A percentile compares a stretch with the other conserved stretches of the same genome.
Evolutionary conservation across 1,140 invertebrate genomes (phyloP).

Genomic region (Eciton burchellii): DNA sequence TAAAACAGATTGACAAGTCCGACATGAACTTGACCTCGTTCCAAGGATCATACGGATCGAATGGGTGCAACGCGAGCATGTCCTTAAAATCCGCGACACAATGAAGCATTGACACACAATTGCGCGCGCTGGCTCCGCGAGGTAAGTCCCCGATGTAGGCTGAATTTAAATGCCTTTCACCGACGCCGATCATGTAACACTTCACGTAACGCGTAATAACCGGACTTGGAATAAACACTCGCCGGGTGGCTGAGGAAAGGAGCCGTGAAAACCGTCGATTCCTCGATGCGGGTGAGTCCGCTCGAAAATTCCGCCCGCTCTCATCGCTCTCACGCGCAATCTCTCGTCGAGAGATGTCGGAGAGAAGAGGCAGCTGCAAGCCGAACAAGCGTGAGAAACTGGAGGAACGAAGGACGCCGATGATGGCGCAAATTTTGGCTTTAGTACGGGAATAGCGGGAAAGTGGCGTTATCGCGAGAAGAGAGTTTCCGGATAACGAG

Average conservation of each 20-base stretch:
- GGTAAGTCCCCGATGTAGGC: constrained; percentile 3
- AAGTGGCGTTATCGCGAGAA: constrained; percentile 62
- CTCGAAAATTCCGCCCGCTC: background rate
- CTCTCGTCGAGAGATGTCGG: constrained; percentile 1
- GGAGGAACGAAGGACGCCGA: constrained; percentile 31
- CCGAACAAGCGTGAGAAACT: constrained; percentile 59
- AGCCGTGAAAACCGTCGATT: constrained; percentile 5
- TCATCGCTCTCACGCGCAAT: background rate
- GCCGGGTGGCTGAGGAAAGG: background rate
- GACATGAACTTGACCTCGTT: background rate
- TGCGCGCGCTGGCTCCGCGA: constrained; percentile 6
- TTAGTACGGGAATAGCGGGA: constrained; percentile 65
- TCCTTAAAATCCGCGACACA: constrained; percentile 12
- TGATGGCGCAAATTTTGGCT: constrained; percentile 58
- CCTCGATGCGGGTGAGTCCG: background rate
- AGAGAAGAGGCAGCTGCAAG: constrained; percentile 54
- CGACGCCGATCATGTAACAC: constrained; percentile 44
- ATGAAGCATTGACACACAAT: constrained; percentile 52
- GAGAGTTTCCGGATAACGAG: constrained; percentile 61
- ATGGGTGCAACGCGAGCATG: background rate
- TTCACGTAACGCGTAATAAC: constrained; percentile 43
- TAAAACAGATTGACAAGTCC: background rate
- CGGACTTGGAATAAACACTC: constrained; percentile 29
- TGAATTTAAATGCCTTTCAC: constrained; percentile 67
- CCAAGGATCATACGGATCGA: background rate